These are phyloP conservation scores for Lethenteron camtschaticum DNA, from an alignment of 2,113 vertebrate species.

Conservation along the genomic window DNA sequence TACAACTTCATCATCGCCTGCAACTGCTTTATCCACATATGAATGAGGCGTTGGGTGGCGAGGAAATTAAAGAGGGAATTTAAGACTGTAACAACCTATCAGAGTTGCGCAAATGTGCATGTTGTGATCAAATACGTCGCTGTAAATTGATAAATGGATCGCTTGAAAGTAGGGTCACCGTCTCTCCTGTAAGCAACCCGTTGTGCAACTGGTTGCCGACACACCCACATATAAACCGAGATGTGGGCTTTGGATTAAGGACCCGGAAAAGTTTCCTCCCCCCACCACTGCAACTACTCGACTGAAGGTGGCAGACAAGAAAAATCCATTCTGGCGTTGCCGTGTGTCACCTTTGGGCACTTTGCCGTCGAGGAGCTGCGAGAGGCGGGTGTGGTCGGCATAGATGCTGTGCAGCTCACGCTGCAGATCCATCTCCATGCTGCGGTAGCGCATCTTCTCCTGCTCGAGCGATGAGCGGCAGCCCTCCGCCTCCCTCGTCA, in stretches of 20 bases:
- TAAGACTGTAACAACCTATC: no score
- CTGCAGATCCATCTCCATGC: conserved; percentile 55
- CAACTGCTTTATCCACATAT: conserved; percentile 12
- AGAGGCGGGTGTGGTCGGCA: conserved; percentile 53
- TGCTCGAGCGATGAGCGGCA: conserved; percentile 30
- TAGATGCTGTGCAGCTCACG: conserved; percentile 46
- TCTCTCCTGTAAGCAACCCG: no score
- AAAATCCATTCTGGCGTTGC: neutral
- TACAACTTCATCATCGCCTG: conserved; percentile 18
- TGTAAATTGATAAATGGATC: no score
- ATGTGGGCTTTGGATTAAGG: neutral
- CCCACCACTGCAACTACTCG: neutral
- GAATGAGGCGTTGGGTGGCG: no score
- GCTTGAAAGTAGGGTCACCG: no score
- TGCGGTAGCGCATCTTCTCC: conserved; percentile 29
- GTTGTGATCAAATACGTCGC: no score
- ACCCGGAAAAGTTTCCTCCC: neutral
- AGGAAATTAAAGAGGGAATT: no score
- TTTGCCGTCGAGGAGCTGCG: conserved; percentile 38
- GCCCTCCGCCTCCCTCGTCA: conserved; percentile 35
- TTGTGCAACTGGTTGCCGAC: no score
- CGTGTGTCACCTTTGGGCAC: conserved; percentile 42
- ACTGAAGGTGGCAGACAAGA: neutral
- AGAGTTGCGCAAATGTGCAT: no score
- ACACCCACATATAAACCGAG: neutral